Percentiles rank a stretch among this genome's conserved stretches.
Conservation (phyloP, 2,888 invertebrate genomes). For the Bugula neritina region DNA sequence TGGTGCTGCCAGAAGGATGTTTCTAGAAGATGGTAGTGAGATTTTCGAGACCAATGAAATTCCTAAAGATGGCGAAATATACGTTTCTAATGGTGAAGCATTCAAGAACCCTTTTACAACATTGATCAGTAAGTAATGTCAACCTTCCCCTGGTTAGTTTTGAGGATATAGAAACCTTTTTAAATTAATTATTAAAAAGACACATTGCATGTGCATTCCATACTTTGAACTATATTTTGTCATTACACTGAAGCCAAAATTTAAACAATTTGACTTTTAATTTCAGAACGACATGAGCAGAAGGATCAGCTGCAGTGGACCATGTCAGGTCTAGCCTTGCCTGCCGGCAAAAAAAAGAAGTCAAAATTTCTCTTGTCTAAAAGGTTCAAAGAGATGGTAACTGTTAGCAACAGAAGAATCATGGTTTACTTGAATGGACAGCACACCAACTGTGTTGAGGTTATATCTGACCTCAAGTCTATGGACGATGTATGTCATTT, state of each 20-base stretch:
- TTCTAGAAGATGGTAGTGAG: conserved; percentile 49
- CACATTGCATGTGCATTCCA: too few relatives aligned
- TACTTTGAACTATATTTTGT: too few relatives aligned
- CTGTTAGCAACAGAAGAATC: conserved; percentile 43
- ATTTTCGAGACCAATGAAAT: conserved; percentile 43
- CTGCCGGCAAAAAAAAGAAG: conserved; percentile 38
- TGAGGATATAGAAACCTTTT: too few relatives aligned
- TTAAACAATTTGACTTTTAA: neutral
- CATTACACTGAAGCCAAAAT: too few relatives aligned
- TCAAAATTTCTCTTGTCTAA: conserved; percentile 44
- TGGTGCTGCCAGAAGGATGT: conserved; percentile 50
- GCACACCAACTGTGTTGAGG: conserved; percentile 45
- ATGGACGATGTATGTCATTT: conserved; percentile 42
- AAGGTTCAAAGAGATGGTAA: conserved; percentile 43
- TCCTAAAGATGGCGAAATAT: conserved; percentile 43
- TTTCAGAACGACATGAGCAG: conserved; percentile 3
- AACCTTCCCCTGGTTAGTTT: too few relatives aligned
- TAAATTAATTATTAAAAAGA: too few relatives aligned
- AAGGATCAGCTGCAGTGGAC: conserved; percentile 39
- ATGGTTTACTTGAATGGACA: conserved; percentile 50
- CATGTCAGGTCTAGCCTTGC: conserved; percentile 45
- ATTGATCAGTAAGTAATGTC: conserved; percentile 38
- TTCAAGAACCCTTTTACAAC: conserved; percentile 46
- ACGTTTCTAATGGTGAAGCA: conserved; percentile 48
- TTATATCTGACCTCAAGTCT: conserved; percentile 45